These are phyloP conservation scores for Denticeps clupeoides DNA, from an alignment of 2,797 vertebrate species.

Conservation along the genomic window DNA sequence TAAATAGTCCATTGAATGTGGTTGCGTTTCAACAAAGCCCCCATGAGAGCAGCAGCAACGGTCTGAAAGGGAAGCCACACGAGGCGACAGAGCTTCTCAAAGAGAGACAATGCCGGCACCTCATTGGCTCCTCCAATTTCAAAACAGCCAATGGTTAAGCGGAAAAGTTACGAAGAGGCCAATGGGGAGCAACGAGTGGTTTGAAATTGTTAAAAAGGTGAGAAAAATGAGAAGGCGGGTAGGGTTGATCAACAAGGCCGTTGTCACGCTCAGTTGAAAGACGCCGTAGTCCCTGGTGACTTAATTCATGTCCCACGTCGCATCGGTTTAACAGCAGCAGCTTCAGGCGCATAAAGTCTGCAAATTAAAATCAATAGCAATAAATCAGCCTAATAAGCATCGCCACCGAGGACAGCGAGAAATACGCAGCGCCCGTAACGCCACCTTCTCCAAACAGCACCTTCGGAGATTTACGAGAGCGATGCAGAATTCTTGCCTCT, in stretches of 20 bases:
- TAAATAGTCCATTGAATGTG: slow-evolving; percentile 37
- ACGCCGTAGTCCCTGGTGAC: slow-evolving; percentile 38
- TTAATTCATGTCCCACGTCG: slow-evolving; percentile 40
- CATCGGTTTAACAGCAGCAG: slow-evolving; percentile 35
- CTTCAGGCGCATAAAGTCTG: slow-evolving; percentile 41
- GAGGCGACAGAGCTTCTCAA: slow-evolving; percentile 25
- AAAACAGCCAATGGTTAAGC: slow-evolving; percentile 2
- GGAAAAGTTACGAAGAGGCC: slow-evolving; percentile 25
- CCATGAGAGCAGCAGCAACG: slow-evolving; percentile 24
- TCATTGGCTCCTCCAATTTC: slow-evolving; percentile 31
- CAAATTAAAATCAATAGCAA: slow-evolving; percentile 53
- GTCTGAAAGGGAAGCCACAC: slow-evolving; percentile 34
- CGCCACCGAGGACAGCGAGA: background rate
- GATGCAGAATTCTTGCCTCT: no score
- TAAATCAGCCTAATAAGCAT: slow-evolving; percentile 54
- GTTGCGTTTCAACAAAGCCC: slow-evolving; percentile 7
- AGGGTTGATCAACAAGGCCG: slow-evolving; percentile 36
- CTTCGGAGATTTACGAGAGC: slow-evolving; percentile 42
- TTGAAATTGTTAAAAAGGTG: slow-evolving; percentile 34
- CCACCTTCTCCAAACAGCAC: no score
- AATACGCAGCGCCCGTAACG: no score
- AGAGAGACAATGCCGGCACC: background rate
- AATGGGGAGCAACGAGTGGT: slow-evolving; percentile 24
- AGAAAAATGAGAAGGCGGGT: slow-evolving; percentile 17
- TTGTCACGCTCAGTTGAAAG: slow-evolving; percentile 36